Conservation (phyloP, 2,888 invertebrate species). For the Volucella inflata region DNA sequence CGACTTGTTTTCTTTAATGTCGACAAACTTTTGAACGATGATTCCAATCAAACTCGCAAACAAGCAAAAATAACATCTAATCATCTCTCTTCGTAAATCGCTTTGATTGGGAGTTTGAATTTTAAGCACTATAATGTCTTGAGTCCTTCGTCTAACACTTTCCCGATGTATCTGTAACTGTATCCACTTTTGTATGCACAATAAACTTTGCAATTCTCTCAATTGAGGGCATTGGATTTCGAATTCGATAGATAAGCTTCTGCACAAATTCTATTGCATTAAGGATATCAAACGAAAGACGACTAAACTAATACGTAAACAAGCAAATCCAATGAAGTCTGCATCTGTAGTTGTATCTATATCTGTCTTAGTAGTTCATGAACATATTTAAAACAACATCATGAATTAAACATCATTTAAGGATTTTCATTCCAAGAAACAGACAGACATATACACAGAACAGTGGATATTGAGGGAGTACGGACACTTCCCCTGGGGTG, state of each 20-base stretch:
- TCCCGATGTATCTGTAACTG: conserved; percentile 46
- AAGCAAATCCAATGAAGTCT: conserved; percentile 68
- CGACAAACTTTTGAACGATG: no score
- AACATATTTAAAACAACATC: conserved; percentile 66
- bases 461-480: conserved; percentile 23
- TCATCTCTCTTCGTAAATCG: no score
- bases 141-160: conserved; percentile 45
- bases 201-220: conserved; percentile 67
- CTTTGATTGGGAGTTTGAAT: conserved; percentile 27
- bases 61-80: no score
- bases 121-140: conserved; percentile 36
- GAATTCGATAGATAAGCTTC: conserved; percentile 32
- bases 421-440: conserved; percentile 61
- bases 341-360: not conserved
- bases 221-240: conserved; percentile 18
- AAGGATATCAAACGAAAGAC: conserved; percentile 44
- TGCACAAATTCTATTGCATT: conserved; percentile 44
- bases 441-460: conserved; percentile 39
- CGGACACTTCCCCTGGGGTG: conserved; percentile 36
- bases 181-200: conserved; percentile 59
- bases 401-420: conserved; percentile 75
- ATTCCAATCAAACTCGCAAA: no score
- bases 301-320: conserved; percentile 48
- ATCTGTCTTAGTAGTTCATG: conserved; percentile 15
- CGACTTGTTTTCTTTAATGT: no score